Evolutionary conservation across 2,888 invertebrate genomes (phyloP).

Genomic region (Caenorhabditis japonica): DNA sequence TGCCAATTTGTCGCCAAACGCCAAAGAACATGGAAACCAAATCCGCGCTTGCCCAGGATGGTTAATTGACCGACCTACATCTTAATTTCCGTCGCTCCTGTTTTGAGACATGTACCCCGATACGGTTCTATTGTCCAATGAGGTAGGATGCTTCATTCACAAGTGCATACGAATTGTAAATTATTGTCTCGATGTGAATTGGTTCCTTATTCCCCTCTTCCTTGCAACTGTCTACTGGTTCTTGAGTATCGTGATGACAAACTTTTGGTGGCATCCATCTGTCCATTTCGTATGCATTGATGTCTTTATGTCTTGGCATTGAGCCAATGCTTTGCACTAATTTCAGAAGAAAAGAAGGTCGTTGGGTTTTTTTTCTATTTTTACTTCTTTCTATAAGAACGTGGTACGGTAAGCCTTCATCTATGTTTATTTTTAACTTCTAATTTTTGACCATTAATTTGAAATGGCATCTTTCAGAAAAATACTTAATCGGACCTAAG

Average conservation of each 20-base stretch:
- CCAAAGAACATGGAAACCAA: conserved; percentile 7
- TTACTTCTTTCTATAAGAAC: too few relatives aligned
- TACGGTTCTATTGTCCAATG: conserved; percentile 18
- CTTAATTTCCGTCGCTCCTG: conserved; percentile 24
- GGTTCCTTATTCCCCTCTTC: conserved; percentile 20
- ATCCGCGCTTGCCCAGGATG: conserved; percentile 9
- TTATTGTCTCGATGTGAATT: conserved; percentile 33
- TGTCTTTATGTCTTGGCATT: conserved; percentile 13
- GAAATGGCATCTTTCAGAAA: too few relatives aligned
- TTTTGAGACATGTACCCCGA: conserved; percentile 35
- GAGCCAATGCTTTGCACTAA: background rate
- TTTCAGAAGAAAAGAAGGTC: conserved; percentile 7
- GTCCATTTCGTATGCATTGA: conserved; percentile 36
- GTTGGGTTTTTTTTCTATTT: background rate
- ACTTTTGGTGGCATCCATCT: background rate
- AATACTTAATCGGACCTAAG: too few relatives aligned
- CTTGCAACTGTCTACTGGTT: too few relatives aligned
- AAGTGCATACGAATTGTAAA: conserved; percentile 51
- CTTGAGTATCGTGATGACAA: too few relatives aligned
- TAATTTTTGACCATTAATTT: too few relatives aligned
- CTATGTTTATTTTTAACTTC: too few relatives aligned
- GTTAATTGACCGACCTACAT: conserved; percentile 48
- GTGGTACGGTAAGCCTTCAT: too few relatives aligned
- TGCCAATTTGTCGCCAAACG: conserved; percentile 22
- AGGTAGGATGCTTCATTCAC: conserved; percentile 46